Evolutionary conservation across 2,888 invertebrate species (phyloP).

Genomic region (Unio delphinus): DNA sequence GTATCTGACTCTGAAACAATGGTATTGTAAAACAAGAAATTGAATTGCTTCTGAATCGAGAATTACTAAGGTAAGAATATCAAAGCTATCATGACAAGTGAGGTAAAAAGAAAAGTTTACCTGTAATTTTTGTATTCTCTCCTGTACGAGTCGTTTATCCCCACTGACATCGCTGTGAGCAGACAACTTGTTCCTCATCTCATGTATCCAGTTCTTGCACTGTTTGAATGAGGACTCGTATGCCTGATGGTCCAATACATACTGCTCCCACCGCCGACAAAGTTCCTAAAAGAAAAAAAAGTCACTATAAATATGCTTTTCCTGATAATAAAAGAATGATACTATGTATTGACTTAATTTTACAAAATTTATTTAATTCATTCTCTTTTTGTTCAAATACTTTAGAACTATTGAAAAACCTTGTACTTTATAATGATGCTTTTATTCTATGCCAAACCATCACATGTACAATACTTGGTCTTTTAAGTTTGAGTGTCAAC

Average conservation of each 20-base stretch:
- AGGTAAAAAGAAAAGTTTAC: conserved; percentile 30
- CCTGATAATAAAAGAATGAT: background rate
- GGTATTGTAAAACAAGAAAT: too few species aligned
- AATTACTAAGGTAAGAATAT: background rate
- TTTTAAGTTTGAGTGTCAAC: too few species aligned
- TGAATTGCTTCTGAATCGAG: too few species aligned
- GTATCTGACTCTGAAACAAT: too few species aligned
- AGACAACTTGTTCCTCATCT: conserved; percentile 76
- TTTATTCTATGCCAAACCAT: too few species aligned
- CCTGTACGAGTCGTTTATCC: conserved; percentile 87
- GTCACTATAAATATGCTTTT: background rate
- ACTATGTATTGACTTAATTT: background rate
- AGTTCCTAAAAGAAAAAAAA: conserved; percentile 77
- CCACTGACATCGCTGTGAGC: conserved; percentile 87
- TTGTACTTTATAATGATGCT: too few species aligned
- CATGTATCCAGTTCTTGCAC: conserved; percentile 56
- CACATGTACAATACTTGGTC: too few species aligned
- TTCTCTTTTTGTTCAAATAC: background rate
- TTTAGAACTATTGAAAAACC: background rate
- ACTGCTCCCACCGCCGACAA: conserved; percentile 91
- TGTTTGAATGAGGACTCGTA: conserved; percentile 78
- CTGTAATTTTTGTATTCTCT: conserved; percentile 82
- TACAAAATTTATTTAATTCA: background rate
- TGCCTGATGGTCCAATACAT: conserved; percentile 74
- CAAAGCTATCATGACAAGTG: background rate